These are phyloP conservation scores for Eledona agricola DNA, from an alignment of 2,888 invertebrate species.

Conservation along the genomic window DNA sequence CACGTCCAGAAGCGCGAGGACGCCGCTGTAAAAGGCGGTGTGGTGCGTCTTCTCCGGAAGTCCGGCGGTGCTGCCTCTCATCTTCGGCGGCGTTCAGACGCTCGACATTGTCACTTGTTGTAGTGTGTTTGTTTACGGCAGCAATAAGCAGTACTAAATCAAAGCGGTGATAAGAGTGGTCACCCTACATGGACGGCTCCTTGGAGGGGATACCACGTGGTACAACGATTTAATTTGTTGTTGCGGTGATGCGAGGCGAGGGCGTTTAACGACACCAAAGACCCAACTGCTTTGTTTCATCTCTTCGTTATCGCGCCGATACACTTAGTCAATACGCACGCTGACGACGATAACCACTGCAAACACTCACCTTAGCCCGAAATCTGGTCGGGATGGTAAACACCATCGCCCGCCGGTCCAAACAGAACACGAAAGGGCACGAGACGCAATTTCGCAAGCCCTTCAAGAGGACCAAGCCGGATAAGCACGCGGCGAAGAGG, in stretches of 20 bases:
- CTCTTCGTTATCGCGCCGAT: too few species aligned
- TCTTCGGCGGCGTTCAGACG: conserved; percentile 51
- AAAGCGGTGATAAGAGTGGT: conserved; percentile 40
- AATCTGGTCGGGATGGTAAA: conserved; percentile 71
- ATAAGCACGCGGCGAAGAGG: conserved; percentile 44
- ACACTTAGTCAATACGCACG: too few species aligned
- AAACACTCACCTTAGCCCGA: conserved; percentile 60
- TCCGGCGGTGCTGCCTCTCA: conserved; percentile 76
- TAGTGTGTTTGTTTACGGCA: conserved; percentile 28
- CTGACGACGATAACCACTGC: too few species aligned
- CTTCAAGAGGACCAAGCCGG: conserved; percentile 57
- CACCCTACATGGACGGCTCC: conserved; percentile 40
- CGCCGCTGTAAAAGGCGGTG: conserved; percentile 57
- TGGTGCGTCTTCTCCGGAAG: conserved; percentile 63
- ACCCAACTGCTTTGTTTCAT: too few species aligned
- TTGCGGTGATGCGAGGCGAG: conserved; percentile 13
- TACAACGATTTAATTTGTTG: conserved; percentile 34
- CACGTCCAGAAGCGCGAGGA: conserved; percentile 76
- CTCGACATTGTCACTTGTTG: conserved; percentile 12
- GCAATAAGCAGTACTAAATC: conserved; percentile 37
- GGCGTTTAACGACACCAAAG: too few species aligned
- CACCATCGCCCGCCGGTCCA: conserved; percentile 68
- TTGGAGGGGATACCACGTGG: conserved; percentile 39
- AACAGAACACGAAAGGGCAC: conserved; percentile 67
- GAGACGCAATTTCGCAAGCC: conserved; percentile 67